A percentile compares a stretch with the other conserved stretches of the same genome.
These are phyloP conservation scores for Gila robusta DNA, from an alignment of 2,797 vertebrate species.

Conservation along the genomic window DNA sequence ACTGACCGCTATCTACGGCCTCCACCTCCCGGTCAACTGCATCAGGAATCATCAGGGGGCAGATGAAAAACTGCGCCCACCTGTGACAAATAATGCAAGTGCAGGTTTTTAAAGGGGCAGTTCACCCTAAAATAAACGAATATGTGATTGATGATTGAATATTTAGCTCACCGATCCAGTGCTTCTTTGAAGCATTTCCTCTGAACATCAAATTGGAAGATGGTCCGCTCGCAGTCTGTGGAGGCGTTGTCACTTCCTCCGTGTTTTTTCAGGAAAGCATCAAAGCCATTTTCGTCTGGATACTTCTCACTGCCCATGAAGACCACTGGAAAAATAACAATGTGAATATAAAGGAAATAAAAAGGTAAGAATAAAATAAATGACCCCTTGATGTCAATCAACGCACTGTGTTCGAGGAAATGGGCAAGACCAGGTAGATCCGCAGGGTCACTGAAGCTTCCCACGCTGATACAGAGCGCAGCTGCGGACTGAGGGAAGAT, in stretches of 20 bases:
- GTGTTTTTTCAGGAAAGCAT: constrained; percentile 95
- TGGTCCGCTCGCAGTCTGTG: constrained; percentile 94
- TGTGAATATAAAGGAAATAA: background rate
- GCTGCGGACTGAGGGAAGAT: constrained; percentile 87
- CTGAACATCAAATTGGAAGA: constrained; percentile 96
- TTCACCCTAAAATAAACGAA: background rate
- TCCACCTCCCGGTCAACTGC: constrained; percentile 95
- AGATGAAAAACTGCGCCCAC: constrained; percentile 98
- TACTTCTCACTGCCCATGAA: constrained; percentile 98
- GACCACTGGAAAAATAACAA: constrained; percentile 83
- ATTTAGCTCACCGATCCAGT: constrained; percentile 86
- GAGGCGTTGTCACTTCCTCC: constrained; percentile 95
- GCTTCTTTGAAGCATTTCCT: constrained; percentile 92
- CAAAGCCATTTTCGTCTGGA: constrained; percentile 94
- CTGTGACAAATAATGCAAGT: constrained; percentile 71
- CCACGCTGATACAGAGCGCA: constrained; percentile 91
- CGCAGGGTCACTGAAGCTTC: constrained; percentile 96
- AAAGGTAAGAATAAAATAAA: background rate
- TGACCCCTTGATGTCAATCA: background rate
- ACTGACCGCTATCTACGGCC: constrained; percentile 95
- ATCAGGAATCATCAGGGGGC: constrained; percentile 94
- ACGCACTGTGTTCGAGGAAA: constrained; percentile 98
- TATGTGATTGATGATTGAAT: background rate
- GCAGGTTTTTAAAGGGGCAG: background rate
- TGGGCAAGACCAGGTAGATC: constrained; percentile 96